Conservation (phyloP, 2,797 vertebrate genomes). For the Xenopus petersii region DNA sequence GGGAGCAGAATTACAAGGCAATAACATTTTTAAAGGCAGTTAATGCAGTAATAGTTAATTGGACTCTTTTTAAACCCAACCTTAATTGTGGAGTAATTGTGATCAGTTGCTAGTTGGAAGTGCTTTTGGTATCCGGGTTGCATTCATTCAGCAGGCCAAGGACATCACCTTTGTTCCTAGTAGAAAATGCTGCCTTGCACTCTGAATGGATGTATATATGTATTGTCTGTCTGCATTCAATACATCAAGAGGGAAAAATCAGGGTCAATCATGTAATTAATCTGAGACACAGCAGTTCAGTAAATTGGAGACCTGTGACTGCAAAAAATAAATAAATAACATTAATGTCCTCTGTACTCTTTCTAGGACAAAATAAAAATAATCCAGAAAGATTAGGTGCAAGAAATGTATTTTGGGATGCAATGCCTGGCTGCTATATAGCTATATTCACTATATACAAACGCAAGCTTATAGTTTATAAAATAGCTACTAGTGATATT, state of each 20-base stretch:
- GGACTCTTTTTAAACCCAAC: no score
- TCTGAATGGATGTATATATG: neutral
- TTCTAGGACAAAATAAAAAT: neutral
- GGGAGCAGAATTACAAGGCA: no score
- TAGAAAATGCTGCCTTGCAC: slow-evolving; percentile 23
- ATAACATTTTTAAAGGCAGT: no score
- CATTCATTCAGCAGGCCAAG: neutral
- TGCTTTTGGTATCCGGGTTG: neutral
- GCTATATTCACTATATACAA: no score
- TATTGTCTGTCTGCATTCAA: neutral
- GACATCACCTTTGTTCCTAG: slow-evolving; percentile 4
- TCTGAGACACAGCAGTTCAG: slow-evolving; percentile 1
- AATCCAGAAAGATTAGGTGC: neutral
- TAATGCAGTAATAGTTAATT: no score
- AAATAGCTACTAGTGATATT: no score
- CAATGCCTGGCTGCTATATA: no score
- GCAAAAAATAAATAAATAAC: neutral
- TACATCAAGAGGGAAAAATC: neutral
- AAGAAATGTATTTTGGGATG: no score
- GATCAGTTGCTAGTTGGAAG: no score
- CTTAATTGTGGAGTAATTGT: no score
- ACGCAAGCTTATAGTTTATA: no score
- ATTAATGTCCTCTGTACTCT: no score
- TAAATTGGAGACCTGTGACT: neutral
- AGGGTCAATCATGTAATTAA: slow-evolving; percentile 17